phyloP scores from a whole-genome alignment of 2,113 vertebrate genomes.

The Rhipidura dahli region DNA sequence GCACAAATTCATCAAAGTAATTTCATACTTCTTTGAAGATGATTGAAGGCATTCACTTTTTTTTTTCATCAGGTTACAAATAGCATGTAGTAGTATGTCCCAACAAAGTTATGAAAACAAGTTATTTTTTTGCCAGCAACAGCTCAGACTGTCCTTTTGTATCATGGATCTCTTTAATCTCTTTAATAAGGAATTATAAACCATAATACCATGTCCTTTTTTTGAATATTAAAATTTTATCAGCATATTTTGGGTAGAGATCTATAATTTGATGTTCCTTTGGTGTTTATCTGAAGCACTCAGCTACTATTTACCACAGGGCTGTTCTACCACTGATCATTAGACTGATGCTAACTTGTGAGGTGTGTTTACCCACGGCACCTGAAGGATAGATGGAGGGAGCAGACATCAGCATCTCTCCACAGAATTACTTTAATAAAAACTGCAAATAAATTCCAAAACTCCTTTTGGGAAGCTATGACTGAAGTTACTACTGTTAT shows the following conservation, averaged over 20 bases:
- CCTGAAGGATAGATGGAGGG: background rate
- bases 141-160: background rate
- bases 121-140: background rate
- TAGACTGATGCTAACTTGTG: background rate
- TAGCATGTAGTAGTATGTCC: background rate
- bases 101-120: background rate
- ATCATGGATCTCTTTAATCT: background rate
- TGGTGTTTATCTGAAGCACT: background rate
- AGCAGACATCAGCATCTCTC: background rate
- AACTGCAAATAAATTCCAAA: background rate
- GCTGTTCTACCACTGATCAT: fast-evolving
- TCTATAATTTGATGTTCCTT: background rate
- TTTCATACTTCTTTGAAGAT: constrained; percentile 29
- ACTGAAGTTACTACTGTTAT: background rate
- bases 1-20: background rate
- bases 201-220: background rate
- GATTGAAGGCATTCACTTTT: background rate
- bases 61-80: background rate
- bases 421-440: background rate
- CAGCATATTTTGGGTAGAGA: background rate
- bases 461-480: background rate
- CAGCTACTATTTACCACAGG: background rate
- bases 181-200: background rate
- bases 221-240: background rate
- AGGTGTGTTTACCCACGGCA: background rate